Conservation (phyloP, 1,140 invertebrate species). For the Cheumatopsyche charites region DNA sequence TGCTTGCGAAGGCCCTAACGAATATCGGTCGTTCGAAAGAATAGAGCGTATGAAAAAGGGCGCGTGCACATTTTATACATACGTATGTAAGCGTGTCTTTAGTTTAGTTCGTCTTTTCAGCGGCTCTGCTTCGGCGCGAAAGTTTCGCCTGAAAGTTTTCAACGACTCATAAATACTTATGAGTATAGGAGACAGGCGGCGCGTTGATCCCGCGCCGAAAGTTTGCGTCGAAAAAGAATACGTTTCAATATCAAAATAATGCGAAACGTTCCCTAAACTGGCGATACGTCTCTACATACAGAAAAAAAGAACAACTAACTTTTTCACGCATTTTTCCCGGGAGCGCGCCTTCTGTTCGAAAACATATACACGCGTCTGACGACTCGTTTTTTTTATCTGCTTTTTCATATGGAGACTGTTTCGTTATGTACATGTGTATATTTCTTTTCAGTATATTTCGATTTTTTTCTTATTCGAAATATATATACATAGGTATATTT, state of each 20-base stretch:
- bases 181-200: conserved; percentile 27
- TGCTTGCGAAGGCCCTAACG: too few relatives aligned
- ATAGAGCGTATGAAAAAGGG: too few relatives aligned
- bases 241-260: conserved; percentile 34
- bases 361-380: too few relatives aligned
- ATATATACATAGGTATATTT: background rate
- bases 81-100: background rate
- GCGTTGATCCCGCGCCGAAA: conserved; percentile 23
- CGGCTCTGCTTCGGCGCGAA: background rate
- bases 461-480: background rate
- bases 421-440: background rate
- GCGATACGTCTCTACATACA: background rate
- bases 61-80: too few relatives aligned
- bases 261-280: conserved; percentile 9
- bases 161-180: conserved; percentile 41
- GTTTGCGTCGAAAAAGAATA: conserved; percentile 28
- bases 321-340: conserved; percentile 18
- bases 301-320: background rate
- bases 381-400: background rate
- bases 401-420: background rate
- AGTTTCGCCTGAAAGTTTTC: conserved; percentile 31
- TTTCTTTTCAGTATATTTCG: too few relatives aligned
- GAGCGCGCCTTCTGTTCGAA: conserved; percentile 5
- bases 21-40: too few relatives aligned
- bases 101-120: background rate